A percentile compares a stretch with the other conserved stretches of the same genome.
Conservation (phyloP, 1,140 invertebrate species). For the Palaemon carinicauda region DNA sequence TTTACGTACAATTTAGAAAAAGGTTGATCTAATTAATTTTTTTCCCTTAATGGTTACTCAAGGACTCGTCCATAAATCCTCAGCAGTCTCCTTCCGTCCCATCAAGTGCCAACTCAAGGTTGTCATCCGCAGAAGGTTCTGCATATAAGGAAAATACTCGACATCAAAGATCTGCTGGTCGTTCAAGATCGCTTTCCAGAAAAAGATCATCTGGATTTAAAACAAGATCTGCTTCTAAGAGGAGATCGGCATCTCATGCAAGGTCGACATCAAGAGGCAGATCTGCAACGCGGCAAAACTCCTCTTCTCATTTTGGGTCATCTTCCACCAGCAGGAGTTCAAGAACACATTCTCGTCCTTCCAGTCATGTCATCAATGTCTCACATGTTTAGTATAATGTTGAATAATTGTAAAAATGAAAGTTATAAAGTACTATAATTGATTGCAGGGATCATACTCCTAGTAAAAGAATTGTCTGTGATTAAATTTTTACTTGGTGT, state of each 20-base stretch:
- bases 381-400: neutral
- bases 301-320: neutral
- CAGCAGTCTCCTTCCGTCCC: constrained; percentile 4
- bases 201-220: neutral
- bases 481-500: too few relatives aligned
- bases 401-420: neutral
- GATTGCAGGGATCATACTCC: neutral
- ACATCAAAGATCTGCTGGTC: neutral
- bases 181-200: neutral
- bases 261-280: neutral
- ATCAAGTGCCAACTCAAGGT: constrained; percentile 3
- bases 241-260: neutral
- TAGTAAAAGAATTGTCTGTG: neutral
- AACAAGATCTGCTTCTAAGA: neutral
- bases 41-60: neutral
- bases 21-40: too few relatives aligned
- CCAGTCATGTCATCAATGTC: constrained; percentile 7
- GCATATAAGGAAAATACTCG: neutral
- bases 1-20: too few relatives aligned
- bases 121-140: neutral
- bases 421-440: neutral
- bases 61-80: neutral
- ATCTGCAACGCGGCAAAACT: neutral
- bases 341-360: constrained; percentile 1
- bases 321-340: neutral